Evolutionary conservation across 2,888 invertebrate species (phyloP).

Genomic region (Hoplodrina ambigua): DNA sequence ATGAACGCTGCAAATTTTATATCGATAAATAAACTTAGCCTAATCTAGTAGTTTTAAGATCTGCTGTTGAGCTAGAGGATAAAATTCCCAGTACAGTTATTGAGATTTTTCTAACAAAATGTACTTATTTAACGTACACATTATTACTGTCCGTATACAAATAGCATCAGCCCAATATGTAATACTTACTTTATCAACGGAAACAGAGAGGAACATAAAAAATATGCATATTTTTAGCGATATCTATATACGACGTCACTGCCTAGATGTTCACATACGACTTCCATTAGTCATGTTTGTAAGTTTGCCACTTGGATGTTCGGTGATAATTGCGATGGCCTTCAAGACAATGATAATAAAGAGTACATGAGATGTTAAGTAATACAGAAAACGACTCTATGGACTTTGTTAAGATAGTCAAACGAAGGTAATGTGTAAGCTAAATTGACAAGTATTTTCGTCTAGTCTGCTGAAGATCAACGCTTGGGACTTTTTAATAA

Average conservation of each 20-base stretch:
- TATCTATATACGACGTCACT: conserved; percentile 47
- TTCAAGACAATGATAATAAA: conserved; percentile 68
- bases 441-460: not conserved
- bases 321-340: conserved; percentile 78
- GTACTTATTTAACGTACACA: not conserved
- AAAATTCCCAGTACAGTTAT: not conserved
- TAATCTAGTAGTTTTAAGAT: too few species aligned
- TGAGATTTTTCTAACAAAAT: not conserved
- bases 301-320: conserved; percentile 73
- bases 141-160: not conserved
- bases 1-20: not conserved
- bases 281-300: conserved; percentile 73
- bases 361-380: conserved; percentile 56
- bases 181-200: conserved; percentile 17
- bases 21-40: not conserved
- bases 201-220: conserved; percentile 30
- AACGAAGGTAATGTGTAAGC: conserved; percentile 18
- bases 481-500: not conserved
- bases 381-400: conserved; percentile 42
- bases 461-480: not conserved
- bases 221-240: conserved; percentile 39
- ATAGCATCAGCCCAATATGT: not conserved
- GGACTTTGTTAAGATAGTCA: conserved; percentile 38
- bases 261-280: conserved; percentile 55
- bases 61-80: not conserved